Base-by-base conservation (phyloP, 2,888 invertebrate species). In the Gortyna flavago region DNA sequence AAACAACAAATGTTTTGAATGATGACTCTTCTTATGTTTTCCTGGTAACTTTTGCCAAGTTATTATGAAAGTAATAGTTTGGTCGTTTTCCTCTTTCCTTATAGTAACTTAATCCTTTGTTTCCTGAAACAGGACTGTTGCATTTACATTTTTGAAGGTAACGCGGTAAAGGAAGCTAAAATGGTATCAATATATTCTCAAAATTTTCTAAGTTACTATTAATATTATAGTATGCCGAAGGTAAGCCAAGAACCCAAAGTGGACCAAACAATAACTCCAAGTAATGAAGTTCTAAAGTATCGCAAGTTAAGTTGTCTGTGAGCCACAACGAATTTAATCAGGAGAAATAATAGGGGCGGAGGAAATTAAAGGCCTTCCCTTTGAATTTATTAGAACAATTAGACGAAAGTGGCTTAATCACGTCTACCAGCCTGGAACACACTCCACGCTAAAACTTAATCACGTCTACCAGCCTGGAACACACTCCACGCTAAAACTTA, bases 351-450 rank as follows among this genome's bases (percentile, higher is more conserved):
- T 85, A 84, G 81, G 70, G 75, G 77, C 74, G 84, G 72, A 61
- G 84, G 79, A 84, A 86, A 83, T 84, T 78, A 88, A 81, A 86
- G 77, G 74, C 44, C 25, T 78, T 68, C 66, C 79, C 72, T 85
- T 86, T 81, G 80, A 87, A 88, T 88, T 88, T 88, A 88, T 88
- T 85, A 80, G 79, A 83, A 88, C 81, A 88, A 86, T 87, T 84
- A 87, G 72, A 81, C 71, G 81, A 84, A 77, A 87, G 84, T 87
- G 77, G 84, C 85, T 81, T 81, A 79, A 87, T 85, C 83, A 81
- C 62, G 54, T 68, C 67, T 54, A 75, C 67, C 72, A 73, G 38
- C 13, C 83, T 66, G 32, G 54, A 79, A 86, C 77, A 75, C 71
- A 75, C 77, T 72, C 76, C 21, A 73, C 54, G 75, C 65, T 32